A percentile compares a stretch with the other conserved stretches of the same genome.
Evolutionary conservation across 2,797 vertebrate genomes (phyloP).

Genomic region (Pangasius macronema): DNA sequence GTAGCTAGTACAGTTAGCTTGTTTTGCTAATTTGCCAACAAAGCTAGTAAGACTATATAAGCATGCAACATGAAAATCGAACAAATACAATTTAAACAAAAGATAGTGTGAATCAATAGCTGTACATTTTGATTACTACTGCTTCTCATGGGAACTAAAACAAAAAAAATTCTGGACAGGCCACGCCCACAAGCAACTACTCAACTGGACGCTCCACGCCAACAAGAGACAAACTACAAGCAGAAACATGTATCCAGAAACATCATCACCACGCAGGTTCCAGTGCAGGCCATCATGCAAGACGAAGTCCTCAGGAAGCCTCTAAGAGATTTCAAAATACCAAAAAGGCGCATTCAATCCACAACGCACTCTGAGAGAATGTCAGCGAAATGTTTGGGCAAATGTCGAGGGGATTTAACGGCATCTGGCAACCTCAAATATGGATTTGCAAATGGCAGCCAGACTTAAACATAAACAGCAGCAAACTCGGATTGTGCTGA

Average conservation of each 20-base stretch:
- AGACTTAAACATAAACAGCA: slow-evolving; percentile 64
- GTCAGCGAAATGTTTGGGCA: slow-evolving; percentile 72
- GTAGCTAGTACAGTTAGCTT: not conserved
- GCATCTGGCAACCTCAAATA: slow-evolving; percentile 80
- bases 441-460: slow-evolving; percentile 74
- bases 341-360: slow-evolving; percentile 64
- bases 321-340: slow-evolving; percentile 69
- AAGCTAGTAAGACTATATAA: not conserved
- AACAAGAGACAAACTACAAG: not conserved
- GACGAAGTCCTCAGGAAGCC: slow-evolving; percentile 61
- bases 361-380: slow-evolving; percentile 64
- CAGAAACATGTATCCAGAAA: not conserved
- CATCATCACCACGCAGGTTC: not conserved
- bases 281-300: slow-evolving; percentile 65
- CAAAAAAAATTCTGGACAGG: not conserved
- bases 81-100: not conserved
- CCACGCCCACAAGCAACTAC: not conserved
- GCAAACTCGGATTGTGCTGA: slow-evolving; percentile 62
- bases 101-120: not conserved
- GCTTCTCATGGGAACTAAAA: not conserved
- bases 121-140: not conserved
- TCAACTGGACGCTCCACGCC: not conserved
- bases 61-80: not conserved
- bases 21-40: not conserved
- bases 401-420: slow-evolving; percentile 78